Base-by-base conservation (phyloP, 2,113 vertebrate species). In the Axis porcinus region DNA sequence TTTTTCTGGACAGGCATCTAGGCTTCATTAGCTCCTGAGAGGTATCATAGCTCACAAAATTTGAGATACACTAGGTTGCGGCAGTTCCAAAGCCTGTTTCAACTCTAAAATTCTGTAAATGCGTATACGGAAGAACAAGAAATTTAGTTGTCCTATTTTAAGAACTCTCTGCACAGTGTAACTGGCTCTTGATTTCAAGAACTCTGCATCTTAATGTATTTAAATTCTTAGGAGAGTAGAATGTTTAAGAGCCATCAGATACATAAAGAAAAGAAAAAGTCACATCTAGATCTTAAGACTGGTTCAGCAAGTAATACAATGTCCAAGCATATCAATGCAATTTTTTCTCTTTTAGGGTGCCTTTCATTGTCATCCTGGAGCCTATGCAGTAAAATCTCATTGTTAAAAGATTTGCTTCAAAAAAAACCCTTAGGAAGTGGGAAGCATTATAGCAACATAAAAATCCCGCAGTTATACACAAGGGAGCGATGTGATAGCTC, bases 201-300 rank as follows among this genome's bases (percentile, higher is more conserved):
- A 89, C 12, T 89, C 62, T 96, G 81, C 40, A 70, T 92, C 58
- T 86, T 96, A 91, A 88, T 86, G n/a, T 64, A 43, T 86, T 95
- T 43, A 97, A 9, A 86, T 83, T 86, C 54, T 54, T 93, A 74
- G 62, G 43, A 70, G 52, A 87, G 30, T 47, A 86, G 70, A 93
- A 57, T 74, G 28, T 45, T 94, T 55, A 97, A 89, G 27, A 58
- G 30, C 3, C 25, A 36, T 94, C 79, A 83, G 92, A 79, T 83
- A 7, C 11, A 79, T 78, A n/a, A 28, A 78, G 47, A n/a, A 81
- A 67, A 82, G 19, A 78, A 47, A 47, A 45, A 79, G 50, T 96
- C 36, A 33, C 43, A 62, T 83, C 1, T 40, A 60, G 28, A 55
- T 45, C 57, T 70, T 64, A 89, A 70, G 45, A 57, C 79, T 91